A percentile compares a stretch with the other conserved stretches of the same genome.
Evolutionary conservation across 2,888 invertebrate genomes (phyloP).

Genomic region (Biston stratarius): DNA sequence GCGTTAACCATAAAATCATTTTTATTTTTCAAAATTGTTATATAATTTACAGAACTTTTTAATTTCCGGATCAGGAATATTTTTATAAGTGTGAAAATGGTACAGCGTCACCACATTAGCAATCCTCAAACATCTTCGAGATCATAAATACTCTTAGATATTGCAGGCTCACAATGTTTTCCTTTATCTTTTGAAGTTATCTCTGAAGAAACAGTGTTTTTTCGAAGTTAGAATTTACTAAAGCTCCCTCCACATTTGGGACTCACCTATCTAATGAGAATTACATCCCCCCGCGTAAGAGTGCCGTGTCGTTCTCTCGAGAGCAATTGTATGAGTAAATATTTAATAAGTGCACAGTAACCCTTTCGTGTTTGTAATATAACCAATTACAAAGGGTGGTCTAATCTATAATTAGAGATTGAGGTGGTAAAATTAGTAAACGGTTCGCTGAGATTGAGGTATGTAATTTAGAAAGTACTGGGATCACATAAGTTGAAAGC

Average conservation of each 20-base stretch:
- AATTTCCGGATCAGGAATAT: too few relatives aligned
- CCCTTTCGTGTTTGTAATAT: constrained; percentile 33
- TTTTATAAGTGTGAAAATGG: too few relatives aligned
- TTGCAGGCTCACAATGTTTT: too few relatives aligned
- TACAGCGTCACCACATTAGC: too few relatives aligned
- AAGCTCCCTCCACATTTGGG: not conserved
- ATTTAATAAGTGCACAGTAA: constrained; percentile 62
- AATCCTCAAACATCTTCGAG: too few relatives aligned
- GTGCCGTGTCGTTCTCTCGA: constrained; percentile 53
- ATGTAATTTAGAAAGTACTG: constrained; percentile 4
- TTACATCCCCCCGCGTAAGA: constrained; percentile 4
- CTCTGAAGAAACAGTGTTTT: not conserved
- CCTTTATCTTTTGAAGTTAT: not conserved
- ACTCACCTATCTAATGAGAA: not conserved
- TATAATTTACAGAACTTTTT: too few relatives aligned
- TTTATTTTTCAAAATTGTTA: too few relatives aligned
- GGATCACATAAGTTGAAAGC: not conserved
- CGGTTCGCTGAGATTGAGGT: constrained; percentile 11
- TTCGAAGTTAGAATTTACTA: not conserved
- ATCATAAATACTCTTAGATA: too few relatives aligned
- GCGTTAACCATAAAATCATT: too few relatives aligned
- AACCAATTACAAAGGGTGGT: constrained; percentile 30
- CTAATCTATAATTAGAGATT: constrained; percentile 33
- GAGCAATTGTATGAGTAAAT: constrained; percentile 65
- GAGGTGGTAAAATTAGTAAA: constrained; percentile 24